Base-by-base conservation (phyloP, 2,113 vertebrate species). In the Nibea albiflora region DNA sequence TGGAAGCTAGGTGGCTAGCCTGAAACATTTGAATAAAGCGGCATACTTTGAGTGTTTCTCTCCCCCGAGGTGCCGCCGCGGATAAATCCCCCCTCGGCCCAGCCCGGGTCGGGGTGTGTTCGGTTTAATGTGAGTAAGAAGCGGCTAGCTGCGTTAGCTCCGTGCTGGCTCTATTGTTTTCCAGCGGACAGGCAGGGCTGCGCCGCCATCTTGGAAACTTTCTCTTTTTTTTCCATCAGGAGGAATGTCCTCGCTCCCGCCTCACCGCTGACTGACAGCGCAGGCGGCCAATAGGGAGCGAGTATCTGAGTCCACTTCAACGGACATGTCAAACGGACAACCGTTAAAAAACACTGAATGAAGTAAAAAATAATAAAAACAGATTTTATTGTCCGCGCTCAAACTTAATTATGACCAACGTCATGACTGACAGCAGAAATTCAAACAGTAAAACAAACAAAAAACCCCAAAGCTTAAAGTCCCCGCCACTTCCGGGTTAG, bases 141-240 rank as follows among this genome's bases (percentile, higher is more conserved):
- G 65, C 15, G 78, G 67, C 49, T 70, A 87, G 86, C 85, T 83
- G 67, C 39, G 62, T 82, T 76, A 35, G 81, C 83, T 79, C 91
- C 54, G 61, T 15, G 90, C 85, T 85, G 83, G 83, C 92, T 96
- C 98, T 97, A 97, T 98, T 99, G 98, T 99, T 97, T 96, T 98
- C 96, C 96, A 93, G 86, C 86, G 91, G 83, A 93, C 93, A 78
- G 65, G 83, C 90, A 90, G 83, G 67, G 93, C 94, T 89, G 92
- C 87, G 92, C 94, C 97, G 97, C 98, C 98, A 99, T 99, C 96
- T 99, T 99, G 96, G 94, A 96, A 96, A 95, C 92, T 94, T 92
- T 94, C 94, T 94, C 92, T 94, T 92, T 91, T 86, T 85, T 79
- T 66, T 44, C 44, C 44, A 73, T 75, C 74, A 72, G 66, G 54